Base-by-base conservation (phyloP, 2,888 invertebrate genomes). In the Poecilus cupreus region DNA sequence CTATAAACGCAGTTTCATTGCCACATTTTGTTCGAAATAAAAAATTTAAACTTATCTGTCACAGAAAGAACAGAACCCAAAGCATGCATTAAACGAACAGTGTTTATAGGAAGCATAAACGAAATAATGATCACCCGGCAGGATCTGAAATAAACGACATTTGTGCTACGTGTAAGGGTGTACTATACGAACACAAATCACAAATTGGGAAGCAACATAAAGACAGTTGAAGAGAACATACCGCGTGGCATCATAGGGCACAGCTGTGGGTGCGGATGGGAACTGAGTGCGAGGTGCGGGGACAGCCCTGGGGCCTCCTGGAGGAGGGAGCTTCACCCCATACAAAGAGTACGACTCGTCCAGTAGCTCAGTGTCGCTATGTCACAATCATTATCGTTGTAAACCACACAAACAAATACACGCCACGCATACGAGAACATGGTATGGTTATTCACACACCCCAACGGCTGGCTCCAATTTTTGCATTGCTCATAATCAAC, bases 271-370 rank as follows among this genome's bases (percentile, higher is more conserved):
- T 83, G 90, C 89, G 88, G 86, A 88, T 86, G 90, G 88, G 85
- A 89, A 89, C 82, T 89, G 89, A 51, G 89, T 86, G 83, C 89
- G 86, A 3, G 88, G 85, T 72, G 87, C 85, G 82, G 83, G 83
- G 60, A 83, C 86, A 46, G 89, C 89, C 83, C 92, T 89, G 32
- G 91, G 89, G 51, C 87, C 87, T 74, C 85, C 85, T 83, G 90
- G 87, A 77, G 92, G 90, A 82, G 92, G 91, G 82, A 92, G 89
- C 90, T 94, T 94, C 84, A 93, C 93, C 72, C 94, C 94, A 88
- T 94, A 94, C 84, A 94, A 89, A 81, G 92, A 92, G 89, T 94
- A 94, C 84, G 93, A 93, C 88, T 94, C 94, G 87, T 94, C 94
- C 86, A 93, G 89, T 83, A 94, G 90, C 86, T 93, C 91, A 84